These are phyloP conservation scores for Urocynchramus pylzowi DNA, from an alignment of 2,113 vertebrate genomes.

Conservation along the genomic window DNA sequence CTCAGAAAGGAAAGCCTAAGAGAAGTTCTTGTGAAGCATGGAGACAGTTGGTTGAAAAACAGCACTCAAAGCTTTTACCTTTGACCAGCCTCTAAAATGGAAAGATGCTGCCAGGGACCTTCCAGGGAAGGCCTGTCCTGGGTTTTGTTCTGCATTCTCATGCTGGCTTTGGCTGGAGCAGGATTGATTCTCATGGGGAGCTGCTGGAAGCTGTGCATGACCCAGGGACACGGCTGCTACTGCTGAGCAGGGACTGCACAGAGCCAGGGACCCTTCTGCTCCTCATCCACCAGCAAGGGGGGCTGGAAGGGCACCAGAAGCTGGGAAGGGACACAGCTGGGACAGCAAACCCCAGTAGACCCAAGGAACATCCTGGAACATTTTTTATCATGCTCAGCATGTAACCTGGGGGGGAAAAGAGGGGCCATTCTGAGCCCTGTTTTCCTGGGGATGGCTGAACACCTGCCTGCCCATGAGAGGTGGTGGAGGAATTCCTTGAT, in stretches of 20 bases:
- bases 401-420: too few species aligned
- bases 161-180: neutral
- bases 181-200: neutral
- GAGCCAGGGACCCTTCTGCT: neutral
- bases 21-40: neutral
- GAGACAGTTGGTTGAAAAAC: neutral
- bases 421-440: neutral
- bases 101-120: neutral
- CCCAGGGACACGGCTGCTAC: neutral
- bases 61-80: neutral
- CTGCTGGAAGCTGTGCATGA: neutral
- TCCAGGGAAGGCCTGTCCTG: neutral
- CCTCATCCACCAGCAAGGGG: neutral
- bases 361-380: neutral
- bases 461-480: neutral
- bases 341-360: neutral
- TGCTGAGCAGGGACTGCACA: neutral
- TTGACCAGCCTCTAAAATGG: neutral
- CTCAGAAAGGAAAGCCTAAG: neutral
- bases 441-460: neutral
- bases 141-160: rapidly evolving
- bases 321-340: neutral
- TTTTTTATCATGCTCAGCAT: neutral
- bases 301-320: neutral
- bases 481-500: neutral